Evolutionary conservation across 2,888 invertebrate species (phyloP), one percentile per base, ranked within the genome.

Genomic region (Elmis aenea): DNA sequence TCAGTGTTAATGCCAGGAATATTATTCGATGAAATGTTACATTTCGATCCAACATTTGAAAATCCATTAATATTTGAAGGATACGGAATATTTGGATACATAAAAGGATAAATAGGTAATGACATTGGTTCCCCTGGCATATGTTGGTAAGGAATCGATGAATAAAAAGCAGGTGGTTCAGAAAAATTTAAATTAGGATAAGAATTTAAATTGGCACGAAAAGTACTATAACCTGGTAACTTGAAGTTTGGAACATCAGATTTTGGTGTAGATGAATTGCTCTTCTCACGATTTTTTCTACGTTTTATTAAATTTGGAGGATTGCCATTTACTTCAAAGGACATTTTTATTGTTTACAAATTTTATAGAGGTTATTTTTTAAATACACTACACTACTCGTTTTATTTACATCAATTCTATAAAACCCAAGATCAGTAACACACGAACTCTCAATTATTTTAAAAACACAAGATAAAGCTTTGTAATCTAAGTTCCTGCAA

Each of bases 121-220:
- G 81, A 80, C 63, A 77, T 70, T 0, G 82, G 79, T 59, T 81
- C 81, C 39, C 75, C 66, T 3, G 75, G 62, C 34, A 58, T 54
- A 3, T 59, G 45, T 31, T 52, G 58, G 39, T 59, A 60, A 33
- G 56, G 46, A 33, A 59, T 55, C 3, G 64, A 56, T 36, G 34
- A 42, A 13, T 42, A 42, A 23, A 28, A 38, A 2, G 42, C 33
- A 8, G 33, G 12, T 18, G 37, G 37, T 33, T 42, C 42, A 3
- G 42, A 34, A 21, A 42, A 33, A 21, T 37, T 37, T 5, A 26
- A 11, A 21, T 41, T 36, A 9, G 41, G 23, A 29, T 35, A 41
- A 2, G 32, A 16, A 10, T 36, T 41, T 12, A 41, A 14, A 2
- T 21, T n/a, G 9, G 25, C 5, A 14, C 31, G 37, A 20, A 31